Evolutionary conservation across 2,113 vertebrate species (phyloP).

Genomic region (Piaya cayana): DNA sequence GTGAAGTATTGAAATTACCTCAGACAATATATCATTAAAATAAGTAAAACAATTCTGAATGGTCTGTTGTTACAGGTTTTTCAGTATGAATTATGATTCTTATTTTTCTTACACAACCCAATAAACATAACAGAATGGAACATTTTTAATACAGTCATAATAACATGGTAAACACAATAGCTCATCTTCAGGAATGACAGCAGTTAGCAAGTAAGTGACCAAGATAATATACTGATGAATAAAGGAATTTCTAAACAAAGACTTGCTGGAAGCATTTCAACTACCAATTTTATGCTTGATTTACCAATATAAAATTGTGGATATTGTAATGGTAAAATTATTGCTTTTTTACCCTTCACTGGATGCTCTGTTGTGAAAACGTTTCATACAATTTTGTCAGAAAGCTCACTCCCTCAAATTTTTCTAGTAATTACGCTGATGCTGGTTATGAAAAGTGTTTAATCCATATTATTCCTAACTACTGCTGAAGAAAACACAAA

Average conservation of each 20-base stretch:
- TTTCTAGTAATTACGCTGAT: constrained; percentile 62
- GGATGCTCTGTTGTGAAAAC: constrained; percentile 64
- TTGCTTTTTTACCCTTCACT: constrained; percentile 67
- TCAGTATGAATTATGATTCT: not conserved
- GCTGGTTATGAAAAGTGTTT: constrained; percentile 53
- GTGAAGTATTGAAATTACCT: not conserved
- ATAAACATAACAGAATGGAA: not conserved
- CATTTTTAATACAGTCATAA: constrained; percentile 39
- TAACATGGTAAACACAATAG: constrained; percentile 4
- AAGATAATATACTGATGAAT: constrained; percentile 60
- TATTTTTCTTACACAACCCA: constrained; percentile 6
- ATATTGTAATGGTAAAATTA: constrained; percentile 72
- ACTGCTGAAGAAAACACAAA: constrained; percentile 38
- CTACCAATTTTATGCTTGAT: constrained; percentile 79
- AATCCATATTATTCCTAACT: constrained; percentile 46
- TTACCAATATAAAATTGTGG: constrained; percentile 76
- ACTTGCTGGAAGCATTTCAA: constrained; percentile 70
- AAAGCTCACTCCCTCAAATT: constrained; percentile 43
- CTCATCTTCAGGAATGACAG: constrained; percentile 50
- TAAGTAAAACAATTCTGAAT: not conserved
- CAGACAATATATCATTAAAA: not conserved
- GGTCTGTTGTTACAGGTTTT: not conserved
- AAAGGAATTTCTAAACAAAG: constrained; percentile 71
- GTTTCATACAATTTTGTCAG: constrained; percentile 58
- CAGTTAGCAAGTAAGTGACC: constrained; percentile 59